phyloP scores from a whole-genome alignment of 2,888 invertebrate species.

The Phaedon cochleariae region DNA sequence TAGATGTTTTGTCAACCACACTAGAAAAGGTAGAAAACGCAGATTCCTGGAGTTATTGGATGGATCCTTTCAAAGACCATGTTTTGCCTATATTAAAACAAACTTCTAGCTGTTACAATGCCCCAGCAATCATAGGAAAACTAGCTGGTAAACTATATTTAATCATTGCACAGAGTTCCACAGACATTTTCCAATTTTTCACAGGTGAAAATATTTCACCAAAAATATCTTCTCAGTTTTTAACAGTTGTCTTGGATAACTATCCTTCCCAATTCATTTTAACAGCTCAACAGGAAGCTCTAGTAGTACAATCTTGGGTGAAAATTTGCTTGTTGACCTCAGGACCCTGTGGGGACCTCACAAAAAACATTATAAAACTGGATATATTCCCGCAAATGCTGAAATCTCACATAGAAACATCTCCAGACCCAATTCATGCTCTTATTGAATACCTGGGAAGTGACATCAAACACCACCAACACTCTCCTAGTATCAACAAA shows the following conservation, averaged over 20 bases:
- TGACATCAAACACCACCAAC: constrained; percentile 38
- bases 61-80: constrained; percentile 47
- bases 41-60: constrained; percentile 53
- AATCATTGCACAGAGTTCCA: constrained; percentile 40
- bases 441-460: constrained; percentile 52
- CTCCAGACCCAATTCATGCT: constrained; percentile 50
- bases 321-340: constrained; percentile 52
- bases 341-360: constrained; percentile 46
- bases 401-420: constrained; percentile 37
- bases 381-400: constrained; percentile 45
- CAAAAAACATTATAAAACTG: constrained; percentile 50
- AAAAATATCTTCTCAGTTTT: constrained; percentile 50
- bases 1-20: constrained; percentile 49
- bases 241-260: constrained; percentile 48
- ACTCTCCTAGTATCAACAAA: constrained; percentile 41
- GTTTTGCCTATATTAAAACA: constrained; percentile 53
- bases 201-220: constrained; percentile 47
- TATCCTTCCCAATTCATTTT: constrained; percentile 46
- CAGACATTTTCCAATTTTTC: constrained; percentile 49
- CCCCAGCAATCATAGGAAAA: constrained; percentile 49
- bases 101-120: constrained; percentile 40
- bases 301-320: constrained; percentile 55
- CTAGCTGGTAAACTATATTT: constrained; percentile 53
- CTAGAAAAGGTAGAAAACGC: constrained; percentile 46
- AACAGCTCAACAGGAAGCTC: constrained; percentile 47